Base-by-base conservation (phyloP, 1,140 invertebrate species). In the Diploscapter pachys region DNA sequence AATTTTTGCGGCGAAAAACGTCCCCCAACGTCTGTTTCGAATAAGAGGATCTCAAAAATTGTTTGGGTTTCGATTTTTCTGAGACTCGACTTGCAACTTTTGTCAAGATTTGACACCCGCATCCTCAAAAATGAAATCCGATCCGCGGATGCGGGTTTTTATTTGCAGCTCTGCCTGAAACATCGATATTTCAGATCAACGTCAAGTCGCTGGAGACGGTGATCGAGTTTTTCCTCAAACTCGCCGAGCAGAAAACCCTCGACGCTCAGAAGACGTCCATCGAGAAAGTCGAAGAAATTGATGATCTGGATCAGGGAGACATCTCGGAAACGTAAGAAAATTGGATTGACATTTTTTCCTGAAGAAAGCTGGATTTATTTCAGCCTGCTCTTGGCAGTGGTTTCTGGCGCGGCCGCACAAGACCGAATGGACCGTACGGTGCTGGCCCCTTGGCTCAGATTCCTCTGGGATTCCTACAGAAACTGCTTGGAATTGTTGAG, bases 401-500 rank as follows among this genome's bases (percentile, higher is more conserved):
- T 99, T 0, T 98, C 94, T 81, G 95, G 94, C 31, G 96, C 99
- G 87, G 95, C 96, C 87, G 93, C 93, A 0, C 96, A 99, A 88
- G 96, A 99, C 86, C 89, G 95, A 50, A 96, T 87, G 75, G 96
- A 99, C 85, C 90, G 97, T 72, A 97, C 95, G 11, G 95, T 97
- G 83, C 87, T 98, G 52, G 93, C 94, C 78, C 96, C 96, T 76
- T 99, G 96, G 97, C 95, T 99, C 0, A 98, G 98, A 88, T 99
- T 99, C 85, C 89, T 99, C 2, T 99, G 97, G 97, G 97, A 99
- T 87, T 98, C 96, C 0, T 99, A 99, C 85, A 93, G 96, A 78
- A 96, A 99, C 85, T 99, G 96, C 86, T 88, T 99, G 79, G 97
- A 99, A 85, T 88, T 99, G 75, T 88, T 99, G 9, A 90, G 95